Percentiles rank a stretch among this genome's conserved stretches.
Conservation (phyloP, 1,140 invertebrate species). For the Palaemon carinicauda region DNA sequence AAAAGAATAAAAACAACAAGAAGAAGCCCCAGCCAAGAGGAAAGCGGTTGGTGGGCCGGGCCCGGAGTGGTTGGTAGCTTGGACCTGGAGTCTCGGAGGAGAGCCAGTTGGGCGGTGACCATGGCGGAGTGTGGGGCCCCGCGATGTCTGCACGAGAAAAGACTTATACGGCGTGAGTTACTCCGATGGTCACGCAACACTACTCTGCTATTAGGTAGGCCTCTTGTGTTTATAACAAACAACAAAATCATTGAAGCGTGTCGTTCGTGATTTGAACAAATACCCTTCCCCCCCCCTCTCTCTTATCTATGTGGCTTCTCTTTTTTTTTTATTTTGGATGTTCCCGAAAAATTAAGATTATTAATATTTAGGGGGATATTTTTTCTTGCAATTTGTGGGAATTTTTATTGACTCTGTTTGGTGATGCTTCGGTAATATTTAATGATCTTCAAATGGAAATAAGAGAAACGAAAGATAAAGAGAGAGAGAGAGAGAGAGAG, state of each 20-base stretch:
- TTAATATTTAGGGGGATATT: too few relatives aligned
- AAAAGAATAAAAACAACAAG: neutral
- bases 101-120: neutral
- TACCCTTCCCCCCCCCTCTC: too few relatives aligned
- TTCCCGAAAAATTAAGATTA: too few relatives aligned
- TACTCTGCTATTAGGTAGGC: conserved; percentile 48
- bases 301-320: too few relatives aligned
- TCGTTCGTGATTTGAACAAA: too few relatives aligned
- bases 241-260: too few relatives aligned
- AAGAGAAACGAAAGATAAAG: neutral
- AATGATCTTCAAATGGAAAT: neutral
- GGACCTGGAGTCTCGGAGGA: neutral
- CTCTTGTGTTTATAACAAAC: too few relatives aligned
- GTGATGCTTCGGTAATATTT: neutral
- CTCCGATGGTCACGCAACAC: conserved; percentile 51
- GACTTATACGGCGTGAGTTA: conserved; percentile 41
- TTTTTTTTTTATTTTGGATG: too few relatives aligned
- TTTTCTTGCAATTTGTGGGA: neutral
- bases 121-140: conserved; percentile 47
- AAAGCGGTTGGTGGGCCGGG: neutral
- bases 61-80: neutral
- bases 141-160: conserved; percentile 47
- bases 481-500: neutral
- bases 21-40: neutral
- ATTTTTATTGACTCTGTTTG: neutral